phyloP scores from a whole-genome alignment of 2,888 invertebrate species.

The Stratiomys singularior region DNA sequence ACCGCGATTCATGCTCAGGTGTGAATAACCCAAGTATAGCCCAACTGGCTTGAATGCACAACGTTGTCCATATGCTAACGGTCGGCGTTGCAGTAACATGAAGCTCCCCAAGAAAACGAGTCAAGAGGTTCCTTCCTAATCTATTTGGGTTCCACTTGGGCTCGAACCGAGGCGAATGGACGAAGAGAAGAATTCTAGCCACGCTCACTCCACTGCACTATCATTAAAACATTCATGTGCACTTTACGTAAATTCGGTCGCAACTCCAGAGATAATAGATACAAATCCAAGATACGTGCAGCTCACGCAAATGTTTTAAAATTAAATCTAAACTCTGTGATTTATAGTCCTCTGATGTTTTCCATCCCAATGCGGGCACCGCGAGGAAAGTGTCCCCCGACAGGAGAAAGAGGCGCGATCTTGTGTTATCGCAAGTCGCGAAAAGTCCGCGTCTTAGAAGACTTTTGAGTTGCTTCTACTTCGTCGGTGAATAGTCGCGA shows the following conservation, averaged over 20 bases:
- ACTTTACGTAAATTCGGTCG: not conserved
- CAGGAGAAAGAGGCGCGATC: not conserved
- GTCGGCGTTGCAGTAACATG: not conserved
- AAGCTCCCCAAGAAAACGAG: not conserved
- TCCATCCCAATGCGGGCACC: not conserved
- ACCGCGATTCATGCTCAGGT: conserved; percentile 40
- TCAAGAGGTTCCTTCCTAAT: not conserved
- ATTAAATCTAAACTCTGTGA: not conserved
- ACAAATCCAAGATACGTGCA: not conserved
- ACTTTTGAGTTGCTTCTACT: conserved; percentile 20
- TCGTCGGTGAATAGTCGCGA: conserved; percentile 35
- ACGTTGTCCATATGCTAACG: not conserved
- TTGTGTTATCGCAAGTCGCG: not conserved
- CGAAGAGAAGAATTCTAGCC: conserved; percentile 14
- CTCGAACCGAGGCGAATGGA: not conserved
- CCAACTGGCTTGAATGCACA: not conserved
- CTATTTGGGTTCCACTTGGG: conserved; percentile 2
- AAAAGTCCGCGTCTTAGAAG: conserved; percentile 9
- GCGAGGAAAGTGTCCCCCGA: too few species aligned
- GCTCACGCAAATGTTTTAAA: not conserved
- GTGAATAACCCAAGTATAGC: conserved; percentile 29
- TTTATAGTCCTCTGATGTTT: not conserved
- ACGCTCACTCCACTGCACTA: conserved; percentile 11
- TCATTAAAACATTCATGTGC: conserved; percentile 4
- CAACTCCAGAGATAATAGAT: not conserved